phyloP scores from a whole-genome alignment of 2,888 invertebrate species.

The Eilema depressum region DNA sequence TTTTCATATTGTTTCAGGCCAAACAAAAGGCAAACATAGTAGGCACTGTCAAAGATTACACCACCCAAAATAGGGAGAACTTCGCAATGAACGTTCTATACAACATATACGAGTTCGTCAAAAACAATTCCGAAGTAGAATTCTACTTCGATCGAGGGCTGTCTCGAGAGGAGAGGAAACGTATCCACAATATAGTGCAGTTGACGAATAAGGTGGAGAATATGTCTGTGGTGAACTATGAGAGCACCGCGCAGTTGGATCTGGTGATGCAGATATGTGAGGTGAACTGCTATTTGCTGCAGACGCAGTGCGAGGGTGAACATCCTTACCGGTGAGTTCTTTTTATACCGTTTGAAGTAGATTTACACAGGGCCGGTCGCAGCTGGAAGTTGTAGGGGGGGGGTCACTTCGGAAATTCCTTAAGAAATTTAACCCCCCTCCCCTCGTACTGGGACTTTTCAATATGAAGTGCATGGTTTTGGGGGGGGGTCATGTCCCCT shows the following conservation, averaged over 20 bases:
- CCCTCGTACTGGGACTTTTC: no score
- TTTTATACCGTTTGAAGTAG: no score
- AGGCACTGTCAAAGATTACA: slow-evolving; percentile 38
- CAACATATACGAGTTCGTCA: slow-evolving; percentile 65
- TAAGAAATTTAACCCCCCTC: no score
- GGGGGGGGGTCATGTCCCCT: no score
- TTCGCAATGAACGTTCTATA: slow-evolving; percentile 60
- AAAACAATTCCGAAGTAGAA: slow-evolving; percentile 61
- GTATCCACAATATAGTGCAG: slow-evolving; percentile 55
- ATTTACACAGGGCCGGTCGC: no score
- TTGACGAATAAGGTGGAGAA: slow-evolving; percentile 39
- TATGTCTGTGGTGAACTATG: slow-evolving; percentile 27
- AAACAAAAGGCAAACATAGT: slow-evolving; percentile 54
- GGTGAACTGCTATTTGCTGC: slow-evolving; percentile 56
- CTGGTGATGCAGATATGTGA: slow-evolving; percentile 55
- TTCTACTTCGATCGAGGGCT: slow-evolving; percentile 60
- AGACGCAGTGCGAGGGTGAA: slow-evolving; percentile 59
- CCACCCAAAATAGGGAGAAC: slow-evolving; percentile 23
- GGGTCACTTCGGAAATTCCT: no score
- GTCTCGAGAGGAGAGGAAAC: slow-evolving; percentile 53
- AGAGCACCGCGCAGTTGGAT: slow-evolving; percentile 44
- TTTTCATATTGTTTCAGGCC: slow-evolving; percentile 44
- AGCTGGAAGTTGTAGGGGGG: no score
- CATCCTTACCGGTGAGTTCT: slow-evolving; percentile 56
- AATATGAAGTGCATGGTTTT: no score